These are phyloP conservation scores for Alaudala cheleensis DNA, from an alignment of 2,113 vertebrate species.

Conservation along the genomic window DNA sequence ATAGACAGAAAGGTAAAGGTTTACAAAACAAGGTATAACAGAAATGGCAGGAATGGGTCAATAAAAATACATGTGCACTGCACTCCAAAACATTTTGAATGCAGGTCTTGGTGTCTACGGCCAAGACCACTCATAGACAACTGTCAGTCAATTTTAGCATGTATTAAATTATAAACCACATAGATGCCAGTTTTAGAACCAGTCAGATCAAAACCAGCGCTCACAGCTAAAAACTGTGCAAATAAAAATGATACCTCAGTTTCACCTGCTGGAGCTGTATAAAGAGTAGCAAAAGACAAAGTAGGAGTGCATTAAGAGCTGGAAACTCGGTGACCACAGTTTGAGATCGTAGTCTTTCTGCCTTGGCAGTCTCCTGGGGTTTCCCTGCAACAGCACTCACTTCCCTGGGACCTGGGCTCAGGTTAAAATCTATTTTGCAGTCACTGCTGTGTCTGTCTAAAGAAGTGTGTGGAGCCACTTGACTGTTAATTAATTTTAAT, in stretches of 20 bases:
- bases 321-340: not conserved
- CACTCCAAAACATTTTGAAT: conserved; percentile 50
- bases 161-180: conserved; percentile 61
- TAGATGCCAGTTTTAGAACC: conserved; percentile 52
- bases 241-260: conserved; percentile 61
- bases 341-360: conserved; percentile 31
- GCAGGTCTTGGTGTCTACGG: conserved; percentile 49
- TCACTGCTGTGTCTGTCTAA: not conserved
- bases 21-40: not conserved
- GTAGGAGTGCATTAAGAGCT: conserved; percentile 30
- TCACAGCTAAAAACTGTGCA: conserved; percentile 38
- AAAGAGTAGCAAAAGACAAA: conserved; percentile 27
- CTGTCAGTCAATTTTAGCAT: conserved; percentile 38
- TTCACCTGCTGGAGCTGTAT: conserved; percentile 39
- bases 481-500: conserved; percentile 28
- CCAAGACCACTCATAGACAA: not conserved
- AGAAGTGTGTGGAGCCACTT: not conserved
- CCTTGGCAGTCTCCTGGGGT: conserved; percentile 13
- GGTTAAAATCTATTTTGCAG: not conserved
- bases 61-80: conserved; percentile 1
- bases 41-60: conserved; percentile 1
- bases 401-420: conserved; percentile 10
- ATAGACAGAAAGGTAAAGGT: not conserved
- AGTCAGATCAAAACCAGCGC: conserved; percentile 13
- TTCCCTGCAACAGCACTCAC: not conserved